Percentiles rank a stretch among this genome's conserved stretches.
Conservation (phyloP, 2,113 vertebrate genomes). For the Eclectus roratus region DNA sequence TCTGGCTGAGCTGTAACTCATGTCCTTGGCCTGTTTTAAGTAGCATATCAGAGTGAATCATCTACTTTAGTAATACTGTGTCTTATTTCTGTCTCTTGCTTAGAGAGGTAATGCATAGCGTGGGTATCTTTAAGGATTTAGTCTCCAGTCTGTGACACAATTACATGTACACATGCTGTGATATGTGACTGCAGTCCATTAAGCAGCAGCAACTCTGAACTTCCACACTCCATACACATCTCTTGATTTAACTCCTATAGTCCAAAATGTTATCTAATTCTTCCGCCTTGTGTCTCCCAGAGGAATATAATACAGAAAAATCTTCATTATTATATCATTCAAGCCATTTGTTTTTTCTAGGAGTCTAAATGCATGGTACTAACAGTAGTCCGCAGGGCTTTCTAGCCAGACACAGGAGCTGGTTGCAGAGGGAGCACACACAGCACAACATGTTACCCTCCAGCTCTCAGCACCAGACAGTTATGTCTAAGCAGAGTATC, state of each 20-base stretch:
- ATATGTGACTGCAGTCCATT: background rate
- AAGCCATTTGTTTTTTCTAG: background rate
- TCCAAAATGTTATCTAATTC: background rate
- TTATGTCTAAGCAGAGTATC: background rate
- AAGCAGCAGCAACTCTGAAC: background rate
- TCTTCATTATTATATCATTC: background rate
- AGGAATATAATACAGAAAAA: background rate
- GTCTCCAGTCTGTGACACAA: background rate
- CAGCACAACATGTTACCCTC: background rate
- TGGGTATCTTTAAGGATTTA: background rate
- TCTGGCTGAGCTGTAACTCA: background rate
- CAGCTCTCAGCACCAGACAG: background rate
- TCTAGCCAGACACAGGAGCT: background rate
- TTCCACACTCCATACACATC: background rate
- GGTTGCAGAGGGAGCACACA: background rate
- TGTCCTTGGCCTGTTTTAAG: background rate
- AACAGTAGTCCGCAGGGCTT: background rate
- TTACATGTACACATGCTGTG: background rate
- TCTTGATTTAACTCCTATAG: background rate
- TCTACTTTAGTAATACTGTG: background rate
- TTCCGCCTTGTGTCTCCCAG: background rate
- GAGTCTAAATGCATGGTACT: accelerated
- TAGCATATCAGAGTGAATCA: background rate
- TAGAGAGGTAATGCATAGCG: background rate
- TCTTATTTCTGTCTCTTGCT: background rate